A percentile compares a stretch with the other conserved stretches of the same genome.
Evolutionary conservation across 37 sponge, comb jelly and placozoan species (phyloP).

Genomic region (Amphimedon queenslandica): DNA sequence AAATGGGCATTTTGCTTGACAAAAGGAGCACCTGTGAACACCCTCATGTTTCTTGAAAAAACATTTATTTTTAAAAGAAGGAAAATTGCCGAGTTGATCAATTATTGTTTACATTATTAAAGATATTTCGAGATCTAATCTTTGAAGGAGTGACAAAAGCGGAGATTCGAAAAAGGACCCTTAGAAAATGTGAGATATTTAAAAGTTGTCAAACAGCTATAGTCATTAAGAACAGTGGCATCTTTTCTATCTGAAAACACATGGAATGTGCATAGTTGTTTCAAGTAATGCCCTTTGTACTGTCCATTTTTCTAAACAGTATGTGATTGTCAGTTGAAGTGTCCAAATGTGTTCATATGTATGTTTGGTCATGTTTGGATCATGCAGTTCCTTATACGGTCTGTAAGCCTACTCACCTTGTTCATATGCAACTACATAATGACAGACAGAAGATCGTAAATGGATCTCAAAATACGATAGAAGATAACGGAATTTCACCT

Average conservation of each 20-base stretch:
- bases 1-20: constrained; percentile 57
- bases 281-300: neutral
- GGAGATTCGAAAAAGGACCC: constrained; percentile 36
- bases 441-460: too few relatives aligned
- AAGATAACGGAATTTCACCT: too few relatives aligned
- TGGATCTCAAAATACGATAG: too few relatives aligned
- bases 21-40: constrained; percentile 22
- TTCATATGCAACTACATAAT: constrained; percentile 3
- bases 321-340: constrained; percentile 1
- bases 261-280: neutral
- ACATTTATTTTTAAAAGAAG: constrained; percentile 30
- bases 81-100: constrained; percentile 36
- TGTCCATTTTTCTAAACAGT: neutral
- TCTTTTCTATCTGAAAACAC: neutral
- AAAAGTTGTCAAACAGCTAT: neutral
- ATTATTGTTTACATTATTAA: constrained; percentile 29
- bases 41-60: constrained; percentile 54
- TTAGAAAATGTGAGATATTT: constrained; percentile 16
- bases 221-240: neutral
- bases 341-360: constrained; percentile 27
- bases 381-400: constrained; percentile 10
- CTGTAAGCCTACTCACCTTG: constrained; percentile 32
- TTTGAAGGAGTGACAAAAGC: constrained; percentile 50
- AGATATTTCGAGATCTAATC: constrained; percentile 37
- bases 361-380: constrained; percentile 27